Evolutionary conservation across 2,888 invertebrate species (phyloP), one percentile per base, ranked within the genome.

Genomic region (Oxycera nigricornis): DNA sequence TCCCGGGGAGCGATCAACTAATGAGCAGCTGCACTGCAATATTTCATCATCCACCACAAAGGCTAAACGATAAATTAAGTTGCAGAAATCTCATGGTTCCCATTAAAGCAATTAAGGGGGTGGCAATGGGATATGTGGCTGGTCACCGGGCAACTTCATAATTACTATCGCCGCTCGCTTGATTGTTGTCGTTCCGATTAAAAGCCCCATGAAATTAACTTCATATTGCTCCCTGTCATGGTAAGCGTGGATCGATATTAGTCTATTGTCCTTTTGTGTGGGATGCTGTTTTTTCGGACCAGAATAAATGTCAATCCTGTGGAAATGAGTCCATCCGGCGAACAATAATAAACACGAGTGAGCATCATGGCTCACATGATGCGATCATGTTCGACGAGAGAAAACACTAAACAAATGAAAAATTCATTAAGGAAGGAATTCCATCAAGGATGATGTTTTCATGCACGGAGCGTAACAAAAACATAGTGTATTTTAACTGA

Each of bases 201-300:
- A 67, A 67, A 67, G 67, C 67, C 41, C 26, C 41, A 41, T 67
- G 41, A 46, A 41, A 41, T 67, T 67, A 67, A 67, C 41, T 62
- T 39, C 22, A 35, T 35, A 39, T 67, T n/a, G 62, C 62, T 55
- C 59, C n/a, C 9, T 26, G 41, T 6, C 41, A 14, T 39, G 65
- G 41, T 26, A n/a, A n/a, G 2, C 39, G 2, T 39, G 22, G 67
- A 67, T 67, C 67, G 67, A 67, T 67, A 67, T 67, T 67, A n/a
- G 26, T 1, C 59, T 59, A 7, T 24, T 26, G 31, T 39, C 24
- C 41, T 67, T 20, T 67, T 4, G 67, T 26, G 46, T 62, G 62
- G 24, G 67, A 30, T 46, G 41, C 28, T 67, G 41, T 11, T 46
- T 39, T 67, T 2, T 17, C 26, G 67, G 67, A 46, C 67, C 24